Evolutionary conservation across 2,113 vertebrate species (phyloP), one percentile per base, ranked within the genome.

Genomic region (Microtus oregoni): DNA sequence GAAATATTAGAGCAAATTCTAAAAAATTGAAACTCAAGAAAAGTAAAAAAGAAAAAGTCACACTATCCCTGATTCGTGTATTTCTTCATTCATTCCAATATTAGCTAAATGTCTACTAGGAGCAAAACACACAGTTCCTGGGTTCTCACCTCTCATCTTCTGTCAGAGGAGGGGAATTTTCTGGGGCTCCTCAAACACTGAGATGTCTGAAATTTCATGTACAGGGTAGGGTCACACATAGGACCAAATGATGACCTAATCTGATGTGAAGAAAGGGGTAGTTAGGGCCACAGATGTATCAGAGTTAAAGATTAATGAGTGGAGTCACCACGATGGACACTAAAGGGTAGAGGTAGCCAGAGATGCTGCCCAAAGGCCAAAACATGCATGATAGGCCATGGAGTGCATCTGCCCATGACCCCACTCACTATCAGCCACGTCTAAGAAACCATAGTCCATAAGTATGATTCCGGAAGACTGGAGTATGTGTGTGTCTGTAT

Each of bases 1-100:
- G 85, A 30, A 55, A 72, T 47, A 79, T 90, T 85, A 63, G 58
- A 96, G 72, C 79, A 93, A 93, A 75, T 91, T 44, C 19, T 58
- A 63, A 85, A 93, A 55, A 92, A 89, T 20, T 77, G 11, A 47
- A 77, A 41, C 22, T 24, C 61, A 63, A 63, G 61, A 24, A 63
- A 63, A 26, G 61, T 63, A 63, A 63, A 79, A 52, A 79, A 50
- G 41, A 41, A 50, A 88, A 63, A 24, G 26, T 89, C 86, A 86
- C 30, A 28, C 88, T 92, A 26, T 20, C 77, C 44, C 30, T 77
- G 52, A 41, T 90, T 65, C 55, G 26, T 67, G 20, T 4, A 47
- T 81, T 26, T 86, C 19, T 78, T 79, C 73, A 86, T 79, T 87
- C 63, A 63, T 85, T 41, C 35, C 38, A 26, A 19, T 35, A 76